Evolutionary conservation across 2,113 vertebrate species (phyloP), one percentile per base, ranked within the genome.

Genomic region (Chascanopsetta lugubris): DNA sequence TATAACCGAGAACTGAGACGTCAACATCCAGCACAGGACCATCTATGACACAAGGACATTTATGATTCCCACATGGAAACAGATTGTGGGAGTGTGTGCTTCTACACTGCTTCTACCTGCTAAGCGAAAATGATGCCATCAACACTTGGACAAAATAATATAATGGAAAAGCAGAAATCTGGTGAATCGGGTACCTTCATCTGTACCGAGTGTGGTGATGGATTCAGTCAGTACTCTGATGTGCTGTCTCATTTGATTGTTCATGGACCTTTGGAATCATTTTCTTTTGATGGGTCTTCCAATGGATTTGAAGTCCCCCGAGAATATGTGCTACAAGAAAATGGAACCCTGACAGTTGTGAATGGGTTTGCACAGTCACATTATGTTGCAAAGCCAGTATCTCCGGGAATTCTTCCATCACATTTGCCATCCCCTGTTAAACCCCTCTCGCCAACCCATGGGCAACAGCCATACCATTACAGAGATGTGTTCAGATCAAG

Each of bases 131-230:
- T 73, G 63, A 88, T 89, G 85, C 85, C 87, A 74, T 86, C 80
- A 42, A 66, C 46, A 64, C 56, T 74, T 58, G 71, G 75, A 72
- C 80, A 79, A 42, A 82, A 68, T 49, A 17, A 54, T 73, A 83
- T 66, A 26, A 92, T 93, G 91, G 90, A 91, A 77, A 88, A 79
- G 43, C 82, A 87, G 42, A 85, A 86, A 15, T 80, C 55, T 36
- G 90, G 72, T 40, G 88, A 88, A 30, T 51, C 82, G 43, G 84
- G 84, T 83, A 87, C 87, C 29, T 94, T 93, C 67, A 94, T 94
- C 72, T 94, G 93, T 57, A 89, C 92, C 5, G 92, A 92, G 73
- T 94, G 93, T 76, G 93, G 93, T 6, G 93, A 93, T 82, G 93
- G 90, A 12, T 94, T 94, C 77, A 80, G 68, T 53, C 88, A 89